Base-by-base conservation (phyloP, 2,797 vertebrate genomes). In the Spea hammondii region DNA sequence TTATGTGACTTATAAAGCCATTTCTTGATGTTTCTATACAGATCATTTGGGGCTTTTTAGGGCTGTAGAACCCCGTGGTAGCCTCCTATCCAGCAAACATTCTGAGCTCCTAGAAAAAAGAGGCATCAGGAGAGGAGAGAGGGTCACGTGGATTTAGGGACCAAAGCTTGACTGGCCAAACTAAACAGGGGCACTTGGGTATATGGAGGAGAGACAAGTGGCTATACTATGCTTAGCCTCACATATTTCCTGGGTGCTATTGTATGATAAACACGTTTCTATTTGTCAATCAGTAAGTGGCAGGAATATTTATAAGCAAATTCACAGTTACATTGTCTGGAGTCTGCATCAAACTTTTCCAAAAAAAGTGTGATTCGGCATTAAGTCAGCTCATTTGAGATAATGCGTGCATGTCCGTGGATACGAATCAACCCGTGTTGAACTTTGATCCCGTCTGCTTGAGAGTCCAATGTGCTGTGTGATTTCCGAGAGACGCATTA, bases 311-410 rank as follows among this genome's bases (percentile, higher is more conserved):
- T 70, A 75, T 71, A 59, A 54, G 50, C 45, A 45, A 44, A 51
- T 60, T 13, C 62, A 12, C 44, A 8, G 44, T 62, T 59, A 64
- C 60, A 47, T 46, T 65, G 60, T 66, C 79, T 76, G 67, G 14
- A 60, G 73, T 74, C 73, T 48, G 32, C 49, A 65, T 75, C 77
- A 78, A 55, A 72, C 70, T 8, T 66, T 54, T 12, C 57, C 67
- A 8, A 71, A 71, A 75, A 70, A 75, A 65, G 69, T 80, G 78
- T 75, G 72, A 70, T 80, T 75, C 65, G 78, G 78, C 78, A 75
- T 75, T 48, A 70, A 75, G 59, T 75, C 13, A 10, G 11, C 57
- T 75, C 59, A 70, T 80, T 80, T 73, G 69, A 9, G 70, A 13
- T 79, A 79, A 79, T 79, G 67, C 60, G 54, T 49, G 70, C 70